These are phyloP conservation scores for Hemithea aestivaria DNA, from an alignment of 2,888 invertebrate species.

Conservation along the genomic window DNA sequence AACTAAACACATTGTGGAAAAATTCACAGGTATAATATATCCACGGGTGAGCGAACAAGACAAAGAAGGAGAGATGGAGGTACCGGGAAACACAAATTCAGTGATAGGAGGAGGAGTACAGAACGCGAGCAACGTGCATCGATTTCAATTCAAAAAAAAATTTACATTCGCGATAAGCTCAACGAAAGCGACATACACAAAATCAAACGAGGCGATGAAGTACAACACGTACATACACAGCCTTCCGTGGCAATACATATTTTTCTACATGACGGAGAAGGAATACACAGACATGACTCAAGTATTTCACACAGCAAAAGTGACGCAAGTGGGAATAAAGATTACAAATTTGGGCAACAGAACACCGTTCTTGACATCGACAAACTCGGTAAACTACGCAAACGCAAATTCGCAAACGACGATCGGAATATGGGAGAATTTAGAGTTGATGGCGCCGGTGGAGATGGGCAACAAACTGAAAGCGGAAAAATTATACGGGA, in stretches of 20 bases:
- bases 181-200: constrained; percentile 3
- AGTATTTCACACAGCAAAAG: constrained; percentile 10
- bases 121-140: background rate
- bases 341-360: constrained; percentile 26
- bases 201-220: background rate
- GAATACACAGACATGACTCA: constrained; percentile 22
- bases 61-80: background rate
- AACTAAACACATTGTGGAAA: constrained; percentile 3
- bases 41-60: background rate
- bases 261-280: constrained; percentile 24
- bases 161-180: constrained; percentile 1
- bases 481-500: constrained; percentile 1
- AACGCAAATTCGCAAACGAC: constrained; percentile 30
- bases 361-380: constrained; percentile 26
- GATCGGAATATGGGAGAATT: constrained; percentile 25
- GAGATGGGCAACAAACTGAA: background rate
- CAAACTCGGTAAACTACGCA: constrained; percentile 22
- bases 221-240: constrained; percentile 23
- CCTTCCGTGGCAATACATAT: constrained; percentile 25
- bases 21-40: constrained; percentile 1
- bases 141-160: constrained; percentile 4
- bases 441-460: constrained; percentile 6
- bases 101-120: constrained; percentile 6
- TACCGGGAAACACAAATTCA: constrained; percentile 1
- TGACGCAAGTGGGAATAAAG: constrained; percentile 14